Percentiles rank a stretch among this genome's conserved stretches.
phyloP scores from a whole-genome alignment of 2,797 vertebrate species.

The Silurus lanzhouensis region DNA sequence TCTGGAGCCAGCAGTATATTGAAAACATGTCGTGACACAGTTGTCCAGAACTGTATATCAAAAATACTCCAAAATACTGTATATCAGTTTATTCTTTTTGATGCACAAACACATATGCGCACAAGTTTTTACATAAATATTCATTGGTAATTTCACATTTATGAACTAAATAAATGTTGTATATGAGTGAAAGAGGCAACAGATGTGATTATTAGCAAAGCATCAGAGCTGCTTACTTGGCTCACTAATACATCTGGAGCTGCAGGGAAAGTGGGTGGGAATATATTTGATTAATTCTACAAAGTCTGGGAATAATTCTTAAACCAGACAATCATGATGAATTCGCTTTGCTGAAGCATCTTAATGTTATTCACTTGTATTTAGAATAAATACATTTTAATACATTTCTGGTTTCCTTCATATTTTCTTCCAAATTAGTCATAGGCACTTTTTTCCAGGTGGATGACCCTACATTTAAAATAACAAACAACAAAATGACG shows the following conservation, averaged over 20 bases:
- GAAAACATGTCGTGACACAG: background rate
- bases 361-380: background rate
- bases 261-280: background rate
- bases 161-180: background rate
- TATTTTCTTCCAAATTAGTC: background rate
- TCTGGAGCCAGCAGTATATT: background rate
- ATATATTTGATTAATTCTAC: conserved; percentile 10
- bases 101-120: background rate
- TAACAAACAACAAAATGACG: background rate
- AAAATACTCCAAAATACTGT: too few species aligned
- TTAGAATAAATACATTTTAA: background rate
- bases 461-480: background rate
- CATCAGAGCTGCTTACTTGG: background rate
- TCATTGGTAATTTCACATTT: background rate
- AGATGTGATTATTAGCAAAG: conserved; percentile 14
- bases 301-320: background rate
- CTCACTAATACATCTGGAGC: conserved; percentile 1
- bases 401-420: background rate
- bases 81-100: background rate
- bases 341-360: background rate
- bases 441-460: background rate
- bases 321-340: background rate
- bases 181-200: background rate
- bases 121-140: too few species aligned
- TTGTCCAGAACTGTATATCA: background rate